Conservation (phyloP, 1,140 invertebrate species). For the Megalopta genalis region DNA sequence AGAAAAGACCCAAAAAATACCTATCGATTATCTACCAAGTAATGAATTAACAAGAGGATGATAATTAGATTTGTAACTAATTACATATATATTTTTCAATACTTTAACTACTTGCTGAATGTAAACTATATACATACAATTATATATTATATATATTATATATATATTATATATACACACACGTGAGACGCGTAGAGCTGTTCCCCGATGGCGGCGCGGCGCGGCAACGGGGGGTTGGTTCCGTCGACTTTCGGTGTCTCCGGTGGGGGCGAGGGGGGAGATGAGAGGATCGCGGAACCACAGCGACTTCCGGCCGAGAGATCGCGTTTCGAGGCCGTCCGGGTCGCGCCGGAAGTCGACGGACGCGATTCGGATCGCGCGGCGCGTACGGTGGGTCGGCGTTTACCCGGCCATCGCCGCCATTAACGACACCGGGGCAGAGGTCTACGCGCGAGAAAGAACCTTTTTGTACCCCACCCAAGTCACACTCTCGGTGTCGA, state of each 20-base stretch:
- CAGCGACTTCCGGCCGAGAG: background rate
- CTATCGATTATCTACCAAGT: slow-evolving; percentile 73
- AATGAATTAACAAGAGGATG: slow-evolving; percentile 72
- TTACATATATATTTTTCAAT: slow-evolving; percentile 80
- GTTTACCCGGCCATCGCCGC: background rate
- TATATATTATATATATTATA: slow-evolving; percentile 59
- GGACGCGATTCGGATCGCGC: background rate
- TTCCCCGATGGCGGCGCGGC: slow-evolving; percentile 36
- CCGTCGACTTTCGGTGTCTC: background rate
- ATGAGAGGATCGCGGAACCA: background rate
- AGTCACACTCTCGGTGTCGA: slow-evolving; percentile 71
- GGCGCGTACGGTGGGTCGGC: no score
- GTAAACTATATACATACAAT: slow-evolving; percentile 74
- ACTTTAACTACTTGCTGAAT: slow-evolving; percentile 79
- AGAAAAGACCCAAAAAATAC: slow-evolving; percentile 55
- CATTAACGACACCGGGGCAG: background rate
- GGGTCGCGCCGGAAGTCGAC: background rate
- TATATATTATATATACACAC: slow-evolving; percentile 61
- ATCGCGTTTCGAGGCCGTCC: background rate
- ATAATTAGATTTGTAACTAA: slow-evolving; percentile 80
- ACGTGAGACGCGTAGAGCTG: slow-evolving; percentile 50
- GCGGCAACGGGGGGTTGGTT: background rate
- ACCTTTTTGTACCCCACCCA: slow-evolving; percentile 72
- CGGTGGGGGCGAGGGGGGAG: background rate
- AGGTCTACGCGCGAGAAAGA: slow-evolving; percentile 1